Evolutionary conservation across 2,888 invertebrate genomes (phyloP), one percentile per base, ranked within the genome.

Genomic region (Gnatocerus cornutus): DNA sequence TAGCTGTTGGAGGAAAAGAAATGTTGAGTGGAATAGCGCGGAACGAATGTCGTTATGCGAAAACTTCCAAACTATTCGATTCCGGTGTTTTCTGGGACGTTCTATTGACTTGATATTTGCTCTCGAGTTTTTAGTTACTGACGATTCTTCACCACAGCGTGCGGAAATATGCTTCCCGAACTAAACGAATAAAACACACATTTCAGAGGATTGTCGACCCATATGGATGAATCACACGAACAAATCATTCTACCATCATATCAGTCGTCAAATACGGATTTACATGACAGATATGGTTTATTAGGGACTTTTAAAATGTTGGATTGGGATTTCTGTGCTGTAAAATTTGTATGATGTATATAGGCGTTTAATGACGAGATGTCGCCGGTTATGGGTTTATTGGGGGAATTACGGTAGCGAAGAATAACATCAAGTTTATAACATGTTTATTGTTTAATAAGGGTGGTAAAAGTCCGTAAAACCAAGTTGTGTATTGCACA

Each of bases 61-160:
- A 77, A 79, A 79, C 71, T 79, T 79, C 63, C 58, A 71, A 79
- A 78, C 79, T 77, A 77, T 76, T 79, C 74, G 73, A 73, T 76
- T 76, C 75, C 72, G 75, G 71, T 69, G 72, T 74, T 72, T 77
- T 74, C 71, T 68, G 67, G 70, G 64, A 71, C 71, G 65, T 71
- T 71, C 73, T 72, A 76, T 76, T 76, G 73, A 71, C 68, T 71
- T 68, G 72, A 73, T 71, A 70, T 72, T 73, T 71, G 66, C 65
- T 73, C 61, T 58, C 63, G 65, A 73, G 62, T 72, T 75, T 75
- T 73, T 75, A 74, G 75, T 72, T 72, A 74, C 75, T 48, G 64
- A 63, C 67, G 46, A 68, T 55, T 63, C 55, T 63, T 63, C 39
- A 61, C 52, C 37, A 50, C 29, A 10, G 12, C 39, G 27, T 21